A percentile compares a stretch with the other conserved stretches of the same genome.
Evolutionary conservation across 2,888 invertebrate genomes (phyloP).

Genomic region (Nomada lathburiana): DNA sequence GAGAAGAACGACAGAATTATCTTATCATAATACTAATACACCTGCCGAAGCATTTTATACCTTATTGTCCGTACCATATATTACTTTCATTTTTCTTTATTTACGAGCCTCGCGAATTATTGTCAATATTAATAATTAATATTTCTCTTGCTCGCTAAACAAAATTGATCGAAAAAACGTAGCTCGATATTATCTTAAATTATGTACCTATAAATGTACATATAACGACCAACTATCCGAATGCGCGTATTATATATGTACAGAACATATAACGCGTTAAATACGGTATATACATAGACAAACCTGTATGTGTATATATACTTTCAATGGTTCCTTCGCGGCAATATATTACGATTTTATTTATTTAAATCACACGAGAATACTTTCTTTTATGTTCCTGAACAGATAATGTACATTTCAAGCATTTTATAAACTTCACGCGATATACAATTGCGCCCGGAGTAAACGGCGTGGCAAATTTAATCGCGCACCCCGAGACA

Average conservation of each 20-base stretch:
- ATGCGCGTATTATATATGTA: constrained; percentile 44
- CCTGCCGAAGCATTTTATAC: constrained; percentile 45
- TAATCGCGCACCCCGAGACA: neutral
- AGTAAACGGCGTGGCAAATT: constrained; percentile 4
- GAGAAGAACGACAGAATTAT: constrained; percentile 16
- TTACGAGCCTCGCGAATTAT: constrained; percentile 73
- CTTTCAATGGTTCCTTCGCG: constrained; percentile 22
- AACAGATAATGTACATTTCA: constrained; percentile 14
- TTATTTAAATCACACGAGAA: neutral
- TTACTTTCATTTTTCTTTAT: constrained; percentile 72
- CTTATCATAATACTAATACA: constrained; percentile 20
- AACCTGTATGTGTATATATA: constrained; percentile 42
- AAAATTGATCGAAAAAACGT: constrained; percentile 40
- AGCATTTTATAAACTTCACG: constrained; percentile 18
- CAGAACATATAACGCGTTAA: constrained; percentile 24
- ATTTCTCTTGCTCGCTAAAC: constrained; percentile 64
- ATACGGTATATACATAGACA: constrained; percentile 55
- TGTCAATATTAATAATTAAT: constrained; percentile 80
- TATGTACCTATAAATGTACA: constrained; percentile 67
- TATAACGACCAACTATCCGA: constrained; percentile 54
- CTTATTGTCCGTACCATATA: constrained; percentile 79
- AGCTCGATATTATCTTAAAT: constrained; percentile 37
- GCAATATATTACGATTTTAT: constrained; percentile 1
- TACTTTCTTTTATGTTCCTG: constrained; percentile 23
- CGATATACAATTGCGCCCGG: neutral